Evolutionary conservation across 1,140 invertebrate species (phyloP), one percentile per base, ranked within the genome.

Genomic region (Leptinotarsa undecemlineata): DNA sequence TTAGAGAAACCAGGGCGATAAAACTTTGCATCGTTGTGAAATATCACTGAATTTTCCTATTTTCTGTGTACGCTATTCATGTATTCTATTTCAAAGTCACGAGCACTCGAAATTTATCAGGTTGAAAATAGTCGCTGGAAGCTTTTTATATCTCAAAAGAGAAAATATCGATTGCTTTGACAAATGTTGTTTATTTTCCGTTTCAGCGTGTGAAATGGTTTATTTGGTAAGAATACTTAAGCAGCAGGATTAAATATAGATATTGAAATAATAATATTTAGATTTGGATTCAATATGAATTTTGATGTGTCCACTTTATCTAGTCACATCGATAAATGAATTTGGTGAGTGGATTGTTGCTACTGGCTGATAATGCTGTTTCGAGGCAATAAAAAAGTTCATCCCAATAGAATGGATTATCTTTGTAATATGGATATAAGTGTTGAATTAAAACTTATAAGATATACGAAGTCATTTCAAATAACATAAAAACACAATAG

Each of bases 111-210:
- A 57, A 57, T 57, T 42, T 57, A 57, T 57, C 51, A 57, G 6
- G 15, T 57, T 19, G n/a, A 57, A 57, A 57, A 57, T 57, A 57
- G 3, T 57, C 51, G n/a, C 51, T 15, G 17, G 3, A 57, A 57
- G 51, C 51, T 57, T 57, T 57, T 57, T 57, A 57, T 57, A 57
- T 57, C 17, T 19, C 51, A 19, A 57, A 17, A 57, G 51, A 57
- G 51, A 57, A 57, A 57, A 57, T 57, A 72, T 62, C 20, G 51
- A 42, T 64, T 71, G 75, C 68, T 76, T 76, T 74, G 72, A 76
- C 75, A 76, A 76, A 69, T 76, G 75, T 61, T 76, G 75, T 76
- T 76, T 76, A 61, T 72, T 76, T 71, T 73, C 47, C 68, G 67
- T 69, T 62, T 73, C 63, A 51, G 66, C 74, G 48, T 8, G 51